Percentiles rank a stretch among this genome's conserved stretches.
These are phyloP conservation scores for Chirona hameri DNA, from an alignment of 2,888 invertebrate genomes.

Conservation along the genomic window DNA sequence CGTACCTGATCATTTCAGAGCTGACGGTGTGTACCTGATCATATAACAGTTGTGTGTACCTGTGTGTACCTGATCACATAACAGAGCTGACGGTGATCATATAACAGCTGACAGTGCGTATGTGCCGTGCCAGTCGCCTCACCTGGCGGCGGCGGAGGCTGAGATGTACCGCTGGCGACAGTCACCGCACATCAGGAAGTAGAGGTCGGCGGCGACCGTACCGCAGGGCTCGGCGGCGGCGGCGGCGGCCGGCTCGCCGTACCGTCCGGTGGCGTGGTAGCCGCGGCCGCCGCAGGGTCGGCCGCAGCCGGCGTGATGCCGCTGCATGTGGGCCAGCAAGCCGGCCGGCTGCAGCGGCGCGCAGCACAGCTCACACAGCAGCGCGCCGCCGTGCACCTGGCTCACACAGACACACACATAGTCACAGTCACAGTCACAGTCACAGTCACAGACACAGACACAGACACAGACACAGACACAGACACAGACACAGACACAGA, in stretches of 20 bases:
- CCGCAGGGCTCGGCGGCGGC: constrained; percentile 56
- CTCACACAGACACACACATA: too few species aligned
- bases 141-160: constrained; percentile 39
- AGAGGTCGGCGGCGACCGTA: constrained; percentile 74
- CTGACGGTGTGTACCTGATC: too few species aligned
- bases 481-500: too few species aligned
- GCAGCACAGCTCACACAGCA: constrained; percentile 70
- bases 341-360: constrained; percentile 49
- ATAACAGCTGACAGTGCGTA: too few species aligned
- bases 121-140: too few species aligned
- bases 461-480: too few species aligned
- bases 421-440: too few species aligned
- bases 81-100: too few species aligned
- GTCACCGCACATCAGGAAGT: constrained; percentile 88
- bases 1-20: too few species aligned
- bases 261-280: constrained; percentile 59
- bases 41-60: too few species aligned
- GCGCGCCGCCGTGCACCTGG: constrained; percentile 37
- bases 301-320: constrained; percentile 86
- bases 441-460: too few species aligned
- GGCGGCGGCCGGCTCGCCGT: constrained; percentile 37
- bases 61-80: too few species aligned
- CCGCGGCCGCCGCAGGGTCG: constrained; percentile 79
- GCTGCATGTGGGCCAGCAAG: constrained; percentile 73
- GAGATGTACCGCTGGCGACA: constrained; percentile 72